A percentile compares a stretch with the other conserved stretches of the same genome.
These are phyloP conservation scores for Taeniopygia guttata DNA, from an alignment of 2,797 vertebrate species.

Conservation along the genomic window DNA sequence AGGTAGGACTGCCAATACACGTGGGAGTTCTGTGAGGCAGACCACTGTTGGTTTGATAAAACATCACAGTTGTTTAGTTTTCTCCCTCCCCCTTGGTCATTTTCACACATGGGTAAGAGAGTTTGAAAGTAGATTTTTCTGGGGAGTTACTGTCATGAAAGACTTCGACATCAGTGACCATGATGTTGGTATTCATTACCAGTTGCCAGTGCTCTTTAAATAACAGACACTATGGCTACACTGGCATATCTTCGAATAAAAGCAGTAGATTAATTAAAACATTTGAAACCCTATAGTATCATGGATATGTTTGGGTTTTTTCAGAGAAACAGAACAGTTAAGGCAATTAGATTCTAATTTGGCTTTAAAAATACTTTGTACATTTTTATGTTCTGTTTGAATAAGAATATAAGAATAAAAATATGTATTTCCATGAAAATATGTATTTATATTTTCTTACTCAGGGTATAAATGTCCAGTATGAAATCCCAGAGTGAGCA, in stretches of 20 bases:
- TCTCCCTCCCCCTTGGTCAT: neutral
- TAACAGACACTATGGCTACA: neutral
- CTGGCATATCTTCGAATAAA: neutral
- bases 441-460: neutral
- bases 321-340: neutral
- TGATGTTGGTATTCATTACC: neutral
- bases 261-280: neutral
- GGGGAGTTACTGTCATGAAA: neutral
- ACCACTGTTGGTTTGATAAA: neutral
- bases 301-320: neutral
- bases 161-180: neutral
- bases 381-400: slow-evolving; percentile 14
- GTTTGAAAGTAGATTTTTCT: neutral
- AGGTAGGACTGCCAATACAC: neutral
- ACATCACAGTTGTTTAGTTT: neutral
- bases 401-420: neutral
- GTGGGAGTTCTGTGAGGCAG: neutral
- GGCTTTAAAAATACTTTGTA: slow-evolving; percentile 19
- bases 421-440: neutral
- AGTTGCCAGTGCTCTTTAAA: neutral
- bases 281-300: neutral
- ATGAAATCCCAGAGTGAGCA: slow-evolving; percentile 46
- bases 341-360: slow-evolving; percentile 10
- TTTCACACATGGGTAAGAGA: neutral
- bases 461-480: slow-evolving; percentile 13